phyloP scores from a whole-genome alignment of 1,140 invertebrate genomes.

The Periplaneta americana region DNA sequence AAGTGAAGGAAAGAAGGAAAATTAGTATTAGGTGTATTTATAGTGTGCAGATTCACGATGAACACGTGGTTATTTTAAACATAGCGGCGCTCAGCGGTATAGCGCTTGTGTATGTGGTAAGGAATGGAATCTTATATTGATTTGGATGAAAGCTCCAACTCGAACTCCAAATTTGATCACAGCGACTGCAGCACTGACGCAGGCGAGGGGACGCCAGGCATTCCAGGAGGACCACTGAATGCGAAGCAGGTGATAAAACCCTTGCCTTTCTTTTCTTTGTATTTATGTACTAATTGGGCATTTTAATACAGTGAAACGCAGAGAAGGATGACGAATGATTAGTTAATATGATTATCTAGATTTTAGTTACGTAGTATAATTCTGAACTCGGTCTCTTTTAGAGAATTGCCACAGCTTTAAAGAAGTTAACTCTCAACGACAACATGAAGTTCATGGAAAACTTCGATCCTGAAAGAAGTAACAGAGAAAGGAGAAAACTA shows the following conservation, averaged over 20 bases:
- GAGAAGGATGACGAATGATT: too few species aligned
- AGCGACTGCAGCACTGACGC: background rate
- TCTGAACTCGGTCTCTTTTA: background rate
- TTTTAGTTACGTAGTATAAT: too few species aligned
- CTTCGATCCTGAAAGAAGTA: constrained; percentile 40
- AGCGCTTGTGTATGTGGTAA: background rate
- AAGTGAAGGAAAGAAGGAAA: too few species aligned
- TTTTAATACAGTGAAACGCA: too few species aligned
- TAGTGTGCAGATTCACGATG: too few species aligned
- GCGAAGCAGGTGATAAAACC: background rate
- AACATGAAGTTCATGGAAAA: constrained; percentile 36
- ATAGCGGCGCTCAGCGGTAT: too few species aligned
- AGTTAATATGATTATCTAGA: too few species aligned
- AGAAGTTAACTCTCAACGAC: constrained; percentile 4
- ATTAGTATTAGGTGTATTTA: background rate
- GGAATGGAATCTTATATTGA: background rate
- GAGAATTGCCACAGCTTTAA: background rate
- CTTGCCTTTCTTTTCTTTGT: background rate
- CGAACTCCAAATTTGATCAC: background rate
- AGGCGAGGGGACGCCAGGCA: background rate
- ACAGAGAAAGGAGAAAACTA: constrained; percentile 39
- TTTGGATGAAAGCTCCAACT: background rate
- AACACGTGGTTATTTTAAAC: too few species aligned
- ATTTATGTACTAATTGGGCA: background rate
- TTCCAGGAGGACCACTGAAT: background rate